Conservation (phyloP, 2,113 vertebrate species). For the Tricholaema leucomelas region DNA sequence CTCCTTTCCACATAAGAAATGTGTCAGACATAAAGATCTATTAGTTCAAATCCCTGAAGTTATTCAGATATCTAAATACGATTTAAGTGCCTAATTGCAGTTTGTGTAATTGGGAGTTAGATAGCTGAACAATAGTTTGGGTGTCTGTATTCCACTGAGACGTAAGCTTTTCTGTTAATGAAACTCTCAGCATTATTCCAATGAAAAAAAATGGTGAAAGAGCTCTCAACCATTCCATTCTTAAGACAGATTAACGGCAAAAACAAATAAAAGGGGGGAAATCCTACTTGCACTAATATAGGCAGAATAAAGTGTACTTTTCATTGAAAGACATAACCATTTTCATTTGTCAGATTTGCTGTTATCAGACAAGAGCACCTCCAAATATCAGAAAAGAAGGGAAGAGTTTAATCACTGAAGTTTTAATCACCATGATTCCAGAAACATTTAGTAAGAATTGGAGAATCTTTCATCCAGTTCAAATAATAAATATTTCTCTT, state of each 20-base stretch:
- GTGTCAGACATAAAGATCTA: conserved; percentile 17
- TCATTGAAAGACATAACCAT: neutral
- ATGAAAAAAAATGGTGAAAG: neutral
- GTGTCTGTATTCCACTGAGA: conserved; percentile 1
- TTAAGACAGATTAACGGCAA: neutral
- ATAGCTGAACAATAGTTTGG: conserved; percentile 42
- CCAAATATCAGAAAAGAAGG: neutral
- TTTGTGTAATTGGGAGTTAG: conserved; percentile 33
- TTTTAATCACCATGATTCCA: neutral
- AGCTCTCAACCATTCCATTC: neutral
- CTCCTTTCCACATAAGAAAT: conserved; percentile 1
- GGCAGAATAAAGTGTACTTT: neutral
- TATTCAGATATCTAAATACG: neutral
- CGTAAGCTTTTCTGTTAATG: neutral
- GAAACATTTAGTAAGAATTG: neutral
- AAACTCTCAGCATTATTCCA: neutral
- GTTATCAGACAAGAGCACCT: neutral
- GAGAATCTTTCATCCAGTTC: neutral
- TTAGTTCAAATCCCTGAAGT: conserved; percentile 32
- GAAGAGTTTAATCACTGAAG: neutral
- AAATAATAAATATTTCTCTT: neutral
- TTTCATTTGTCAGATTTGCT: neutral
- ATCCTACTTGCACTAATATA: neutral
- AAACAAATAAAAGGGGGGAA: neutral
- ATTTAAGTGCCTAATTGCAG: conserved; percentile 44